Base-by-base conservation (phyloP, 2,113 vertebrate genomes). In the Amazona guildingii region DNA sequence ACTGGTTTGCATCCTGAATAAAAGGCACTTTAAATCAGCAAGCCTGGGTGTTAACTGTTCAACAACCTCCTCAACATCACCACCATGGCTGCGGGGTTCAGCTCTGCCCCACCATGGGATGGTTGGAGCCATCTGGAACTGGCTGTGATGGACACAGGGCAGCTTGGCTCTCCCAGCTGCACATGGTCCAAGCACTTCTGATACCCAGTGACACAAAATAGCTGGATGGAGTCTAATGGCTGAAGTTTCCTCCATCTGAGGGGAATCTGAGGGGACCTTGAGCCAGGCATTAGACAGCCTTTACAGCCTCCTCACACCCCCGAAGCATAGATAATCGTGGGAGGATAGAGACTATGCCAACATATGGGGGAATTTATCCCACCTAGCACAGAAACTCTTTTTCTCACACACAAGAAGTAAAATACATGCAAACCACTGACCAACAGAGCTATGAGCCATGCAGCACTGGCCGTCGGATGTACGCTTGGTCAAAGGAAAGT, bases 71-170 rank as follows among this genome's bases (percentile, higher is more conserved):
- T 62, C 70, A 77, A 57, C 83, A 68, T 28, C 31, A 39, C 16
- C 9, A 27, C 9, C 0, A 2, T 29, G 55, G 12, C 35, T 67
- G 68, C 0, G 1, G 23, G 5, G 37, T 51, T 17, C 2, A 4
- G 17, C 17, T 0, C 0, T 48, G 17, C n/a, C n/a, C 52, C 16
- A 28, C 0, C 1, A 4, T 0, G 1, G 35, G 31, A 13, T 0
- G 0, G 19, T 6, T 5, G 3, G 48, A 62, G 11, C 25, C 11
- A 1, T 21, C 19, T 49, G 62, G 43, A 67, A 67, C 10, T 17
- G 3, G 7, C 24, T 49, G 52, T 29, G 54, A 11, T 16, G 1
- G 3, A 37, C 37, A 17, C 3, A 1, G 44, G 21, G 28, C 17
- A 54, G 80, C 24, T 78, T 73, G 66, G 6, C 6, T 67, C 28